These are phyloP conservation scores for Rhodeus uyekii DNA, from an alignment of 2,797 vertebrate genomes.

Conservation along the genomic window DNA sequence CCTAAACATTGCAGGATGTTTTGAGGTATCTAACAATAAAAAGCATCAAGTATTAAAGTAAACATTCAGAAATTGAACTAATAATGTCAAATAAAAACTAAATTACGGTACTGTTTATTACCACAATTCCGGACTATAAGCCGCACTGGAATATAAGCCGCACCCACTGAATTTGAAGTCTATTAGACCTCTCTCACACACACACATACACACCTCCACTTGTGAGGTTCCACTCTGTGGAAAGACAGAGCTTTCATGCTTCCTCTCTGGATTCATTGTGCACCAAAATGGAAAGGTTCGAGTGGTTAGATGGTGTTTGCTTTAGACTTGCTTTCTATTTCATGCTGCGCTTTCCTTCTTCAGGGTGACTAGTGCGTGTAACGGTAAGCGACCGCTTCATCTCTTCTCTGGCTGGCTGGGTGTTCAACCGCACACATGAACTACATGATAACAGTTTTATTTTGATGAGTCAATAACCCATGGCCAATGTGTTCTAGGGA, in stretches of 20 bases:
- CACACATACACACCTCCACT: background rate
- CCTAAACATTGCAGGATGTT: background rate
- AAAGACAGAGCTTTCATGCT: background rate
- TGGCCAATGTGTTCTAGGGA: slow-evolving; percentile 97
- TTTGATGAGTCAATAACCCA: slow-evolving; percentile 79
- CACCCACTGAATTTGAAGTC: too few relatives aligned
- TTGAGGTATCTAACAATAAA: background rate
- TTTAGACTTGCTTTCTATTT: slow-evolving; percentile 22
- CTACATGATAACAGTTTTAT: slow-evolving; percentile 25
- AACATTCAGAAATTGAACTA: background rate
- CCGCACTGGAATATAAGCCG: too few relatives aligned
- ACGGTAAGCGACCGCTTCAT: slow-evolving; percentile 4
- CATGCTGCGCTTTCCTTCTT: slow-evolving; percentile 1
- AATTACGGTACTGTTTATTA: background rate
- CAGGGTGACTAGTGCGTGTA: background rate
- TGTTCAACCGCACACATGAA: background rate
- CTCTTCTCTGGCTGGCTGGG: slow-evolving; percentile 23
- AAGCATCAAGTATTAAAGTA: background rate
- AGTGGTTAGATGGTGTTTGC: slow-evolving; percentile 4
- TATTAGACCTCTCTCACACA: too few relatives aligned
- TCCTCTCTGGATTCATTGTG: background rate
- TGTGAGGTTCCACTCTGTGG: background rate
- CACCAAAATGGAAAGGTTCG: background rate
- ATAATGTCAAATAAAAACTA: background rate
- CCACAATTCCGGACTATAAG: too few relatives aligned